Evolutionary conservation across 2,888 invertebrate genomes (phyloP).

Genomic region (Rotaria magnacalcarata): DNA sequence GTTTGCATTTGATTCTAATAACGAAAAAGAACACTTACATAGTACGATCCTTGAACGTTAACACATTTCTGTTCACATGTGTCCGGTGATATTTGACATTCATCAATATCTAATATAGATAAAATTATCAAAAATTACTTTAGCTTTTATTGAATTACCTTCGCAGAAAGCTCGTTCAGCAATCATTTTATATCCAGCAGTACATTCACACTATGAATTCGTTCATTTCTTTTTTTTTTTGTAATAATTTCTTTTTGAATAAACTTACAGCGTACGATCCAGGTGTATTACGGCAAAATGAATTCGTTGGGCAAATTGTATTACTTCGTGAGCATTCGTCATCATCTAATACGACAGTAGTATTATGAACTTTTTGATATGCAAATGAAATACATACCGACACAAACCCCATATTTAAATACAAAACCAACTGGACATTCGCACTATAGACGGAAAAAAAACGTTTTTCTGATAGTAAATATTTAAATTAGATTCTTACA

Average conservation of each 20-base stretch:
- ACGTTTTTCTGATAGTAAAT: no score
- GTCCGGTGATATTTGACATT: constrained; percentile 40
- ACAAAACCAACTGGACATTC: neutral
- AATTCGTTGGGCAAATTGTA: constrained; percentile 41
- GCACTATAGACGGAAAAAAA: neutral
- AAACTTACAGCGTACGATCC: constrained; percentile 37
- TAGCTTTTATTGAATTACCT: neutral
- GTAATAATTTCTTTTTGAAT: neutral
- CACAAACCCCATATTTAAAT: constrained; percentile 33
- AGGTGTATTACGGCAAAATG: constrained; percentile 43
- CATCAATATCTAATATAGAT: constrained; percentile 43
- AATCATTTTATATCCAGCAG: constrained; percentile 39
- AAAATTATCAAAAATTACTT: neutral
- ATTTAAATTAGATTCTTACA: neutral
- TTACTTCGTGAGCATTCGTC: constrained; percentile 13
- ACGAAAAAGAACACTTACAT: neutral
- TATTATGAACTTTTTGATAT: neutral
- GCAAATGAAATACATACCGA: neutral
- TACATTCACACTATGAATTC: constrained; percentile 39
- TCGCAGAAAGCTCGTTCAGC: constrained; percentile 41
- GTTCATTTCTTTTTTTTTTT: neutral
- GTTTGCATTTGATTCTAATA: no score
- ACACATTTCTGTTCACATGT: constrained; percentile 46
- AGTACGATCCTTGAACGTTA: constrained; percentile 45
- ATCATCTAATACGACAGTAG: neutral